Conservation (phyloP, 2,113 vertebrate genomes). For the Ibidorhyncha struthersii region DNA sequence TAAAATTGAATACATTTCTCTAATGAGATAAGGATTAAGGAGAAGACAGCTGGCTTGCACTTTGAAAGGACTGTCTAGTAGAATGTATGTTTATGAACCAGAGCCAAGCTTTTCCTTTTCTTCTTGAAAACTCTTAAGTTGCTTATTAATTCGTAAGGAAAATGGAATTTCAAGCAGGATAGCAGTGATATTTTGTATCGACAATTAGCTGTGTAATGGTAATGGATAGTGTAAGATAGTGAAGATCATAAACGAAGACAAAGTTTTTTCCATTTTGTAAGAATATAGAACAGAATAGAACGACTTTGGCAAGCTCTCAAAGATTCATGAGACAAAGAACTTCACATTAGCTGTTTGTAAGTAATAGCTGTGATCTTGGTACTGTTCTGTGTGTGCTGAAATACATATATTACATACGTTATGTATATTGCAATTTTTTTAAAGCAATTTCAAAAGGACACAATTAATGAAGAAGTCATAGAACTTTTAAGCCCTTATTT, state of each 20-base stretch:
- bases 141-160: background rate
- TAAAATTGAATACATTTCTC: background rate
- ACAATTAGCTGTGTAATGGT: background rate
- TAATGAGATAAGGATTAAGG: background rate
- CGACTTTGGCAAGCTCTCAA: background rate
- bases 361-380: background rate
- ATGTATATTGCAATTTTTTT: background rate
- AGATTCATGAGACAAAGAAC: background rate
- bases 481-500: conserved; percentile 94
- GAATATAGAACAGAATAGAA: background rate
- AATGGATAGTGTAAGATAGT: background rate
- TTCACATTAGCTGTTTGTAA: background rate
- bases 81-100: background rate
- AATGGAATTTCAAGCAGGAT: background rate
- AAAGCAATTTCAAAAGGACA: conserved; percentile 98
- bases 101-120: background rate
- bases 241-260: background rate
- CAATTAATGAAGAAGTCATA: conserved; percentile 92
- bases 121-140: background rate
- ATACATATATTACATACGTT: background rate
- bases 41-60: background rate
- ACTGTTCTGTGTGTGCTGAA: background rate
- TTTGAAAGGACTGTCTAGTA: background rate
- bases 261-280: background rate
- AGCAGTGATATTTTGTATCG: background rate